A percentile compares a stretch with the other conserved stretches of the same genome.
phyloP scores from a whole-genome alignment of 2,797 vertebrate genomes.

The Hybognathus amarus region DNA sequence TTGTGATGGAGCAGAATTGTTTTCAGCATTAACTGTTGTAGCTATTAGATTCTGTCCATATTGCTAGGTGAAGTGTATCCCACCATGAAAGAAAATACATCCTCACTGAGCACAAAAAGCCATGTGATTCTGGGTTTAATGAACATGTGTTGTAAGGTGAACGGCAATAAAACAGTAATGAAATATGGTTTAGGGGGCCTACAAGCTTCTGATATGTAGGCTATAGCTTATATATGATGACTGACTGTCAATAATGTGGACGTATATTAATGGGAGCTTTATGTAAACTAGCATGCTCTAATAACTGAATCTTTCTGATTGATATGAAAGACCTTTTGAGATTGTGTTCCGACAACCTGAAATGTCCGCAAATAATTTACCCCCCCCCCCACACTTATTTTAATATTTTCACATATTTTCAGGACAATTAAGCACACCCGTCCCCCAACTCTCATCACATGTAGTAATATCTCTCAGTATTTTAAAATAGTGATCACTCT shows the following conservation, averaged over 20 bases:
- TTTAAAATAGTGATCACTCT: not conserved
- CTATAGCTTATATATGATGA: not conserved
- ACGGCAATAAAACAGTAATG: not conserved
- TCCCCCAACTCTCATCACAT: not conserved
- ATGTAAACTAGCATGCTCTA: not conserved
- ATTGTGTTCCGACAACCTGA: not conserved
- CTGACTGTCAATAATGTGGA: conserved; percentile 6
- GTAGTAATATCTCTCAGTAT: not conserved
- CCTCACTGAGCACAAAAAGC: not conserved
- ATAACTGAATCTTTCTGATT: not conserved
- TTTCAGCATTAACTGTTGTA: not conserved
- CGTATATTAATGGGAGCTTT: not conserved
- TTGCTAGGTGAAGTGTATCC: not conserved
- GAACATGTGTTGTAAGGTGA: not conserved
- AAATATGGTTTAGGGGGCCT: not conserved
- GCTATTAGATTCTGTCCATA: not conserved
- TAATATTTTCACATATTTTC: not conserved
- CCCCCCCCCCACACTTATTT: not conserved
- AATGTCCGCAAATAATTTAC: not conserved
- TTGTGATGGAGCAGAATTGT: not conserved
- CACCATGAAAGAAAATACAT: not conserved
- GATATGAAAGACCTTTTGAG: not conserved
- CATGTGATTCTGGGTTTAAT: not conserved
- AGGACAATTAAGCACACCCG: not conserved
- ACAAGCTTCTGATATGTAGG: not conserved